Evolutionary conservation across 2,113 vertebrate genomes (phyloP).

Genomic region (Tichodroma muraria): DNA sequence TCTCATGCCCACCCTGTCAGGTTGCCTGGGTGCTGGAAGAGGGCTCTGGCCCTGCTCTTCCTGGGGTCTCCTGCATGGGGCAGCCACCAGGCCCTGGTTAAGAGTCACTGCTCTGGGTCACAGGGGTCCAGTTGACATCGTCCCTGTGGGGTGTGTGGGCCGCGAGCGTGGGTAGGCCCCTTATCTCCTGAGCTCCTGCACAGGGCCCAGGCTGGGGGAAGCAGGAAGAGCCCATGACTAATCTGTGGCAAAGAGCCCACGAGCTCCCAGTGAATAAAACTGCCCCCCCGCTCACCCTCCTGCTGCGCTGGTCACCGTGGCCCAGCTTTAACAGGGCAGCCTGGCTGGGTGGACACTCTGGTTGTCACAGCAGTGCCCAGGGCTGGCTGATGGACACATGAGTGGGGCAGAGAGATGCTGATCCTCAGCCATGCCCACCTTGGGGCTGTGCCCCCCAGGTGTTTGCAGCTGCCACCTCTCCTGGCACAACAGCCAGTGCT

Average conservation of each 20-base stretch:
- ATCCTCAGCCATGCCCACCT: not conserved
- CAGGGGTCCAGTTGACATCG: rapidly evolving
- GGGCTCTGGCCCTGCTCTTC: not conserved
- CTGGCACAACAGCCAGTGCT: not conserved
- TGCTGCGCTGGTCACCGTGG: rapidly evolving
- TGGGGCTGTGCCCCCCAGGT: rapidly evolving
- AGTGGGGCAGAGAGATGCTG: not conserved
- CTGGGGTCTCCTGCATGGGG: not conserved
- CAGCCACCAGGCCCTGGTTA: not conserved
- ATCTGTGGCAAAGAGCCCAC: not conserved
- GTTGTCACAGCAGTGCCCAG: not conserved
- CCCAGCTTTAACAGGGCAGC: not conserved
- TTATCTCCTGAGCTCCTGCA: not conserved
- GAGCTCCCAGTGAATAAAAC: not conserved
- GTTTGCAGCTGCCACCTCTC: not conserved
- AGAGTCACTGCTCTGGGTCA: not conserved
- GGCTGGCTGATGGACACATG: rapidly evolving
- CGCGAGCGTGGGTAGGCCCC: rapidly evolving
- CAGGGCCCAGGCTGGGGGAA: slow-evolving; percentile 32
- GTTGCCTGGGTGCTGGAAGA: not conserved
- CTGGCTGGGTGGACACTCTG: not conserved
- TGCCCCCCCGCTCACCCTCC: rapidly evolving
- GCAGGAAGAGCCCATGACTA: slow-evolving; percentile 45
- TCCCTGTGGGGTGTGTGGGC: rapidly evolving
- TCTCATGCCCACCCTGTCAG: not conserved